Evolutionary conservation across 2,113 vertebrate genomes (phyloP).

Genomic region (Aplodontia rufa): DNA sequence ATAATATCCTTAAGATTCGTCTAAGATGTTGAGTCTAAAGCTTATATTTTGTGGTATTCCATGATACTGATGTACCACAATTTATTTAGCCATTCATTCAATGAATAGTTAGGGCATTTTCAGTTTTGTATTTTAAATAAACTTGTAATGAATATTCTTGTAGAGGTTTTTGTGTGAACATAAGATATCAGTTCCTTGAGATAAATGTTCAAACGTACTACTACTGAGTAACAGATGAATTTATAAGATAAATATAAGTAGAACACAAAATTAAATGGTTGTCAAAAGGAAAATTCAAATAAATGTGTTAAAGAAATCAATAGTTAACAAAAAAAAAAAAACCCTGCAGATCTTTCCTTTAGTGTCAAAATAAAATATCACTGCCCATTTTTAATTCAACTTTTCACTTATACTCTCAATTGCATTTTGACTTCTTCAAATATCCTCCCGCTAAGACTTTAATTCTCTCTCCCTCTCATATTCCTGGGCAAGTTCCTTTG

Average conservation of each 20-base stretch:
- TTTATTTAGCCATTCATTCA: background rate
- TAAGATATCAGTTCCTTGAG: constrained; percentile 12
- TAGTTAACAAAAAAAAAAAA: background rate
- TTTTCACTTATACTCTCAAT: background rate
- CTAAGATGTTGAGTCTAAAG: background rate
- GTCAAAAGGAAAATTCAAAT: constrained; percentile 35
- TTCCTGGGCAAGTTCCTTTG: background rate
- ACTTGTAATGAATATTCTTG: background rate
- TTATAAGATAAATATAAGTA: constrained; percentile 39
- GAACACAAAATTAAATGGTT: constrained; percentile 17
- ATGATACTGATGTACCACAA: background rate
- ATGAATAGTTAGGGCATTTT: background rate
- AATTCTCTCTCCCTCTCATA: background rate
- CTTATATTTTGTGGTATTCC: background rate
- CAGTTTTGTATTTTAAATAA: background rate
- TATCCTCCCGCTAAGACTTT: background rate
- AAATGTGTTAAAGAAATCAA: constrained; percentile 14
- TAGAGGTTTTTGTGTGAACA: background rate
- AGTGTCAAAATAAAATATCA: background rate
- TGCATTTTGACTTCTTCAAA: background rate
- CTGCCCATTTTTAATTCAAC: background rate
- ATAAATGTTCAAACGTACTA: constrained; percentile 14
- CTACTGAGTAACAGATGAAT: background rate
- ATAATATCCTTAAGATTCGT: background rate
- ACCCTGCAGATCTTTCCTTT: background rate